These are phyloP conservation scores for Hiodon alosoides DNA, from an alignment of 2,113 vertebrate species.

Conservation along the genomic window DNA sequence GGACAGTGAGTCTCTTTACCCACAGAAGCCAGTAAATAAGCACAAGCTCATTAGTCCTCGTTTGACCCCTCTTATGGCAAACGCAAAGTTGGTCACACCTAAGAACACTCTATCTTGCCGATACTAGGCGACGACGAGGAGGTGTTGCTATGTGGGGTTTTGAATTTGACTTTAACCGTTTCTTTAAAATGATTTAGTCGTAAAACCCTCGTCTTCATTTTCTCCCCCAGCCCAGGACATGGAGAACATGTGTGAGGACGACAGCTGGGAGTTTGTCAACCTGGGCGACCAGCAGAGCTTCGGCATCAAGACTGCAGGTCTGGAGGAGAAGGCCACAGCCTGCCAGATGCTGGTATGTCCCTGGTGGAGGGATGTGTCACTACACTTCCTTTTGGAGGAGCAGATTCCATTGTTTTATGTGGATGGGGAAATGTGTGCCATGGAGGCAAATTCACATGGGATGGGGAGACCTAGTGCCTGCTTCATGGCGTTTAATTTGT, in stretches of 20 bases:
- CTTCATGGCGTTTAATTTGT: too few relatives aligned
- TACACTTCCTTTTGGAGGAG: background rate
- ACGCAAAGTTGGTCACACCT: too few relatives aligned
- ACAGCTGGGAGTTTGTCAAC: constrained; percentile 98
- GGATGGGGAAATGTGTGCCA: background rate
- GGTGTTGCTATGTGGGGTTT: too few relatives aligned
- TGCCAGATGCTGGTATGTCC: constrained; percentile 93
- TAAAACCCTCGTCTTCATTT: background rate
- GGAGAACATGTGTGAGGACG: constrained; percentile 97
- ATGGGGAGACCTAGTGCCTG: background rate
- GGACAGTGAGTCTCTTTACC: constrained; percentile 74
- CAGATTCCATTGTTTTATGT: background rate
- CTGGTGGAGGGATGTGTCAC: background rate
- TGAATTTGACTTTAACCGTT: background rate
- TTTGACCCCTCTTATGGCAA: too few relatives aligned
- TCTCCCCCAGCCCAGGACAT: constrained; percentile 85
- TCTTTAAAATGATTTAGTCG: background rate
- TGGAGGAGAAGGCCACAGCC: constrained; percentile 97
- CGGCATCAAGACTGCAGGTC: constrained; percentile 94
- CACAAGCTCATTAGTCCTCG: too few relatives aligned
- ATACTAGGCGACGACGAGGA: too few relatives aligned
- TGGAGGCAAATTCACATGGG: background rate
- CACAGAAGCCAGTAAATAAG: background rate
- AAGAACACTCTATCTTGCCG: too few relatives aligned
- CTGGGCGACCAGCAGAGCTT: constrained; percentile 98